Conservation (phyloP, 2,113 vertebrate species). For the Calidris pugnax region DNA sequence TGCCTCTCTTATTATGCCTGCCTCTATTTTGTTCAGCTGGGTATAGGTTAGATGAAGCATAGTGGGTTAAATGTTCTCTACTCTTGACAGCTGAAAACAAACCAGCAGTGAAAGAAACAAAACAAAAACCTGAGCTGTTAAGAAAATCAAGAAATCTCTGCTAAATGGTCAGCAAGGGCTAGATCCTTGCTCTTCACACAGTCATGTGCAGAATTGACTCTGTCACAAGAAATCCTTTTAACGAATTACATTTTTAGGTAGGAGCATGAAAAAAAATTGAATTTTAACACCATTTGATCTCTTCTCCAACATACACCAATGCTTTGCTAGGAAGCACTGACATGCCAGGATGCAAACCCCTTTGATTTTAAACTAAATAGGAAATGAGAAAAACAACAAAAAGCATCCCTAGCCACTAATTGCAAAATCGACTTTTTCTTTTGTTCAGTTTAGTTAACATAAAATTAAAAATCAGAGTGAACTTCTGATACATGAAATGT, state of each 20-base stretch:
- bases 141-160: neutral
- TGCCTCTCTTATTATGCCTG: neutral
- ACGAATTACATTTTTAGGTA: slow-evolving; percentile 26
- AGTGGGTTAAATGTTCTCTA: neutral
- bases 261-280: neutral
- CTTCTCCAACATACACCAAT: neutral
- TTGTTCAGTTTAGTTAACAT: neutral
- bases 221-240: slow-evolving; percentile 25
- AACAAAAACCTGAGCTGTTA: neutral
- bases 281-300: neutral
- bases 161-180: slow-evolving; percentile 22
- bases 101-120: neutral
- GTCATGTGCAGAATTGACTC: neutral
- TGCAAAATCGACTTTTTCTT: slow-evolving; percentile 18
- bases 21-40: neutral
- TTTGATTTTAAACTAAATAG: slow-evolving; percentile 23
- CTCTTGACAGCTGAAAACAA: neutral
- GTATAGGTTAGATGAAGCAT: neutral
- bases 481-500: slow-evolving; percentile 11
- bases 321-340: neutral
- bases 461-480: slow-evolving; percentile 23
- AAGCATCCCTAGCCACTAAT: neutral
- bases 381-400: neutral
- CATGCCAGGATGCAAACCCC: neutral
- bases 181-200: neutral